Evolutionary conservation across 2,113 vertebrate genomes (phyloP).

Genomic region (Rhabdornis inornatus): DNA sequence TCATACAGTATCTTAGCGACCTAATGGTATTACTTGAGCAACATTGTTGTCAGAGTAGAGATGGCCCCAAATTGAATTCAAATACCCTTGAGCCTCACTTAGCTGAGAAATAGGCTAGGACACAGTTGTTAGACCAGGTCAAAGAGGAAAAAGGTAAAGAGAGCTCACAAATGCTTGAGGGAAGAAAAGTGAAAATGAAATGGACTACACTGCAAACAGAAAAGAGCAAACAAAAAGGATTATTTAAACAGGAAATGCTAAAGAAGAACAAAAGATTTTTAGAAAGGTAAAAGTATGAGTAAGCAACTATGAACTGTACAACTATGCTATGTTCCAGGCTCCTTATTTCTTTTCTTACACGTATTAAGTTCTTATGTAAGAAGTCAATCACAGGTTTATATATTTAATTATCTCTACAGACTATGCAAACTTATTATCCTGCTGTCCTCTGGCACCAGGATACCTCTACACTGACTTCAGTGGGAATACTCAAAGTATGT

Average conservation of each 20-base stretch:
- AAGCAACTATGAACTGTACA: background rate
- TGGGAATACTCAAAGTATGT: background rate
- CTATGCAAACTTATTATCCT: background rate
- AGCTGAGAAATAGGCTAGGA: slow-evolving; percentile 34
- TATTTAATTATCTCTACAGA: background rate
- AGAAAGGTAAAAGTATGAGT: background rate
- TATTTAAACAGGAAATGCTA: background rate
- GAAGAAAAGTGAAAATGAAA: slow-evolving; percentile 26
- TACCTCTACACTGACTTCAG: background rate
- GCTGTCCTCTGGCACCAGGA: background rate
- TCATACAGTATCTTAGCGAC: background rate
- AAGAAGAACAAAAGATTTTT: background rate
- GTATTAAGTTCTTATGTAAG: background rate
- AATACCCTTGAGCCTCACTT: slow-evolving; percentile 52
- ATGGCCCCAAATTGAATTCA: slow-evolving; percentile 48
- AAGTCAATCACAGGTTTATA: background rate
- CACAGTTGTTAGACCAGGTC: slow-evolving; percentile 44
- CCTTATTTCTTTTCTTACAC: background rate
- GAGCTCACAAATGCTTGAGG: background rate
- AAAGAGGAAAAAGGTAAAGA: slow-evolving; percentile 20
- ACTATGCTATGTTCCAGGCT: background rate
- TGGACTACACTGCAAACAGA: slow-evolving; percentile 2
- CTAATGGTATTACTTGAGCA: slow-evolving; percentile 36
- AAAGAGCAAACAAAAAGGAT: background rate
- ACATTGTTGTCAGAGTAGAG: background rate